Base-by-base conservation (phyloP, 2,113 vertebrate genomes). In the Prietella phreatophila region DNA sequence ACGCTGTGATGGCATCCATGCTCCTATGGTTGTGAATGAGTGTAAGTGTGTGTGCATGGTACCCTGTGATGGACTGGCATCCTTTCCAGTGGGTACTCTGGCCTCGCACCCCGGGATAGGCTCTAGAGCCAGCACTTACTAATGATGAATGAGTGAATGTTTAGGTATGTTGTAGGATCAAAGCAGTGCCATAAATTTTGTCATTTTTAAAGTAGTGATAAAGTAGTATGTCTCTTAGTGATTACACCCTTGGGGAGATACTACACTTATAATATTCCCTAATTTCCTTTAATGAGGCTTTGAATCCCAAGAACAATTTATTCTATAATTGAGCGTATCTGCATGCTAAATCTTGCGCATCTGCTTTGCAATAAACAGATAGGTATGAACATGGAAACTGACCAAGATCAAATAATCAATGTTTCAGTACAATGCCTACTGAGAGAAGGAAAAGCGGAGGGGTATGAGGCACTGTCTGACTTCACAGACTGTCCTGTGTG, bases 401-500 rank as follows among this genome's bases (percentile, higher is more conserved):
- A 80, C 75, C 58, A 47, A 42, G 76, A 53, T 69, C 5, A 33
- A 67, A 55, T 80, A 4, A 82, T 33, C 33, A 56, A 7, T 53
- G 61, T 50, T 55, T 55, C 15, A 80, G 3, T 80, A 19, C 13
- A 47, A 60, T 85, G 76, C 84, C 53, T 53, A 53, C 39, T 25
- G 55, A 80, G 19, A 56, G 5, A 0, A 8, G 75, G 73, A 56
- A 30, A 76, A 47, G 30, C 27, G 39, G 4, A 76, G 58, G 39
- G 50, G 33, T 47, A 47, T 53, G 25, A 7, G 53, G 36, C 42
- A 67, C 75, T n/a, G 36, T 30, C 56, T 58, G 60, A 65, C 33
- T 56, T 20, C 33, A 47, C 83, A 88, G 76, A 85, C 50, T 87
- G 73, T 67, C 60, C 69, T 75, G 50, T 88, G 69, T 83, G 69